Conservation (phyloP, 2,888 invertebrate species). For the Cyclophora punctaria region DNA sequence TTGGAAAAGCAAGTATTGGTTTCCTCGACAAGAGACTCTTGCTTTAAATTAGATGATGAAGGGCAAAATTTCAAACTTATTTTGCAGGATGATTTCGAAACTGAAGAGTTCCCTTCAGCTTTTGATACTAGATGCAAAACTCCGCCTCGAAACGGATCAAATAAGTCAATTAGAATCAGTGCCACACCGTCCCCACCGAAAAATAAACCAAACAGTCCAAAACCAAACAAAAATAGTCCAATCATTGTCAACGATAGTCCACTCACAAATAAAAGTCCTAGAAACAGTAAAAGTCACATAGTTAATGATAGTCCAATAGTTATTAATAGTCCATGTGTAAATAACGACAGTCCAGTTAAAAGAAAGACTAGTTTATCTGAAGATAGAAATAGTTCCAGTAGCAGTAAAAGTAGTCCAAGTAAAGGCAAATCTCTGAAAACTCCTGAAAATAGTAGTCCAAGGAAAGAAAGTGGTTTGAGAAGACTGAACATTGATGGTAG, state of each 20-base stretch:
- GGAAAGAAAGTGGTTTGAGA: constrained; percentile 30
- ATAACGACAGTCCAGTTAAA: too few relatives aligned
- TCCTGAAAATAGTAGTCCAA: constrained; percentile 28
- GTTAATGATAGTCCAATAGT: too few relatives aligned
- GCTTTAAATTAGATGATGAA: too few relatives aligned
- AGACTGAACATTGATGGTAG: constrained; percentile 40
- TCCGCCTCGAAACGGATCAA: constrained; percentile 22
- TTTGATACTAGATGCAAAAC: constrained; percentile 21
- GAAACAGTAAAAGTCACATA: too few relatives aligned
- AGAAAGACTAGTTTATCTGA: neutral
- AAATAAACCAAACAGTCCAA: neutral
- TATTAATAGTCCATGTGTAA: too few relatives aligned
- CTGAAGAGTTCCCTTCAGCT: constrained; percentile 24
- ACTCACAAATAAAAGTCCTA: too few relatives aligned
- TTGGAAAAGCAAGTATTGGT: too few relatives aligned
- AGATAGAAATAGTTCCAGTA: neutral
- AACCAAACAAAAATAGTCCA: neutral
- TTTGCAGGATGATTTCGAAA: constrained; percentile 33
- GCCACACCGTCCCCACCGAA: constrained; percentile 33
- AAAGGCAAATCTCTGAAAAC: constrained; percentile 26
- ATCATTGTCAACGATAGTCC: neutral
- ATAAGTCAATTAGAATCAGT: constrained; percentile 33
- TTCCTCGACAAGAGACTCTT: too few relatives aligned
- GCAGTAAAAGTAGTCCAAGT: constrained; percentile 2
- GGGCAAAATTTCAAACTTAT: neutral